Percentiles rank a stretch among this genome's conserved stretches.
Conservation (phyloP, 2,113 vertebrate species). For the Sceloporus tristichus region DNA sequence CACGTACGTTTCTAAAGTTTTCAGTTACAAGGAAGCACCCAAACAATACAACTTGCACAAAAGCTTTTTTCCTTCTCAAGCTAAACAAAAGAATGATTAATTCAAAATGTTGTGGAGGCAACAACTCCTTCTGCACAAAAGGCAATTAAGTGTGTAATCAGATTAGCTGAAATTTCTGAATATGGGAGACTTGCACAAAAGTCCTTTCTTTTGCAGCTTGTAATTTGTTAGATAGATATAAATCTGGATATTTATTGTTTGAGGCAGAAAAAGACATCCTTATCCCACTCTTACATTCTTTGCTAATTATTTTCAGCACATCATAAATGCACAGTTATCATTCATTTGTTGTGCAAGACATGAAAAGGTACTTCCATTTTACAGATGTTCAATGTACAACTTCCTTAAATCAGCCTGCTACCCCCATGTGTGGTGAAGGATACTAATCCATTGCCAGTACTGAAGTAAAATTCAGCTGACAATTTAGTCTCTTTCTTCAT, state of each 20-base stretch:
- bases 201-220: background rate
- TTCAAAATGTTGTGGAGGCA: constrained; percentile 8
- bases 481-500: no score
- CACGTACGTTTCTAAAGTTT: constrained; percentile 22
- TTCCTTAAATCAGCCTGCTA: no score
- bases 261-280: background rate
- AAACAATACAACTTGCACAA: constrained; percentile 7
- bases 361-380: no score
- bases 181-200: constrained; percentile 12
- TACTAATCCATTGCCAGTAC: no score
- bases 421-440: no score
- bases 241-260: background rate
- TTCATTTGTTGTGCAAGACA: background rate
- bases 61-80: constrained; percentile 10
- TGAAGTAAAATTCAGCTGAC: background rate
- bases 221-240: background rate
- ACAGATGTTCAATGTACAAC: no score
- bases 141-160: background rate
- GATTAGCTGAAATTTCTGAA: constrained; percentile 40
- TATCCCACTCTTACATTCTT: background rate
- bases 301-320: background rate
- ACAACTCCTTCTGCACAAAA: background rate
- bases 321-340: background rate
- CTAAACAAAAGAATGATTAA: constrained; percentile 28
- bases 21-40: constrained; percentile 7